These are phyloP conservation scores for Amphiduros pacificus DNA, from an alignment of 2,888 invertebrate species.

Conservation along the genomic window DNA sequence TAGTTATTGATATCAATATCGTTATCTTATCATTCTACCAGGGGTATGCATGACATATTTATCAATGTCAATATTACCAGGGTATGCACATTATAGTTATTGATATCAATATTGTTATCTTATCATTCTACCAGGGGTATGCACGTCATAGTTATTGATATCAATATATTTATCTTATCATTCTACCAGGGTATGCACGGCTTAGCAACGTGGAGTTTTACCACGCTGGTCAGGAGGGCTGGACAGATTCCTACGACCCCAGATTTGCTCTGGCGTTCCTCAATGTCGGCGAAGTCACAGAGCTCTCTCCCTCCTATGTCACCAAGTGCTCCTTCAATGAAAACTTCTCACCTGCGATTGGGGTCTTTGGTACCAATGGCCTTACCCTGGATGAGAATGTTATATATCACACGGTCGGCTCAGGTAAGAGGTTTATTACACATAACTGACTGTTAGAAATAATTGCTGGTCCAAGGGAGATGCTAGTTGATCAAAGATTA, in stretches of 20 bases:
- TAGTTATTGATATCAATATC: too few species aligned
- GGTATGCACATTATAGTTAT: too few species aligned
- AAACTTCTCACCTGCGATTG: slow-evolving; percentile 33
- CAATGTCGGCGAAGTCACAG: slow-evolving; percentile 24
- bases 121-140: too few species aligned
- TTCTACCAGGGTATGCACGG: slow-evolving; percentile 31
- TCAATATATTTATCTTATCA: not conserved
- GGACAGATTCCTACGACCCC: slow-evolving; percentile 28
- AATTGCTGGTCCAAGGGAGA: too few species aligned
- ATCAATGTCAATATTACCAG: too few species aligned
- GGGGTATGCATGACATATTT: too few species aligned
- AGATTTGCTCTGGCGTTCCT: slow-evolving; percentile 31
- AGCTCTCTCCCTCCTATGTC: slow-evolving; percentile 30
- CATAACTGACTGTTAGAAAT: too few species aligned
- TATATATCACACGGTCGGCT: slow-evolving; percentile 32
- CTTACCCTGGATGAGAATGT: slow-evolving; percentile 30
- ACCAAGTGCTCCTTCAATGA: slow-evolving; percentile 29
- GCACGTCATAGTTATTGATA: not conserved
- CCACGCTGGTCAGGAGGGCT: slow-evolving; percentile 34
- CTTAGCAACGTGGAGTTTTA: slow-evolving; percentile 30
- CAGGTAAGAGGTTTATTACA: slow-evolving; percentile 26
- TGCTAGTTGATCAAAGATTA: too few species aligned
- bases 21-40: too few species aligned
- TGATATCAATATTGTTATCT: too few species aligned
- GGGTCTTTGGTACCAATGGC: slow-evolving; percentile 26